Conservation (phyloP, 2,888 invertebrate genomes). For the Orthonevra nobilis region DNA sequence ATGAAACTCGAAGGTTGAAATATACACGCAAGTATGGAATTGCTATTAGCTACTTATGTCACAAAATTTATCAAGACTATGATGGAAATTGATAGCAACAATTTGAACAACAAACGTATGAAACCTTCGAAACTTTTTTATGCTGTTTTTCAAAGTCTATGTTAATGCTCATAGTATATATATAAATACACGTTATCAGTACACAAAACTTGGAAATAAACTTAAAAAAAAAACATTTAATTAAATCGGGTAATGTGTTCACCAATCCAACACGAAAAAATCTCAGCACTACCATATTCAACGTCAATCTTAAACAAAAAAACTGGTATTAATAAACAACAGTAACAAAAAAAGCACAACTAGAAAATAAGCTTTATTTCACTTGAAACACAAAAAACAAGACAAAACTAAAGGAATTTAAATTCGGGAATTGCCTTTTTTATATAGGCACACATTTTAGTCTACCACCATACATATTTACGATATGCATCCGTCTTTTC, state of each 20-base stretch:
- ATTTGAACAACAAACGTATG: not conserved
- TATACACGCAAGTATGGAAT: slow-evolving; percentile 34
- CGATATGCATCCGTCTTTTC: not conserved
- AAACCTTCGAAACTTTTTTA: not conserved
- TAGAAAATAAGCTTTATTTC: not conserved
- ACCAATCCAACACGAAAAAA: slow-evolving; percentile 19
- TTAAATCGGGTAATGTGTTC: too few relatives aligned
- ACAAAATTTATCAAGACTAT: too few relatives aligned
- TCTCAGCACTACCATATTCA: not conserved
- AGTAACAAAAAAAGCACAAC: not conserved
- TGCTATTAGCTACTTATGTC: slow-evolving; percentile 24
- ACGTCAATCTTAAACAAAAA: slow-evolving; percentile 5
- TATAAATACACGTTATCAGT: slow-evolving; percentile 23
- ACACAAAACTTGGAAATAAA: too few relatives aligned
- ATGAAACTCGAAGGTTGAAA: too few relatives aligned
- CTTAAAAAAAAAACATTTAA: too few relatives aligned
- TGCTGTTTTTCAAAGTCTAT: slow-evolving; percentile 29
- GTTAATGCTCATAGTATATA: slow-evolving; percentile 5
- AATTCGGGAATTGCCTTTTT: slow-evolving; percentile 53
- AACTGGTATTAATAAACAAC: too few relatives aligned
- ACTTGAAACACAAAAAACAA: slow-evolving; percentile 1
- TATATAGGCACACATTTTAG: too few relatives aligned
- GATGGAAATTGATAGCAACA: too few relatives aligned
- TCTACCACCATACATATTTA: too few relatives aligned
- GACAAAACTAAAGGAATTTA: slow-evolving; percentile 43